Evolutionary conservation across 2,797 vertebrate species (phyloP), one percentile per base, ranked within the genome.

Genomic region (Urocyon cinereoargenteus): DNA sequence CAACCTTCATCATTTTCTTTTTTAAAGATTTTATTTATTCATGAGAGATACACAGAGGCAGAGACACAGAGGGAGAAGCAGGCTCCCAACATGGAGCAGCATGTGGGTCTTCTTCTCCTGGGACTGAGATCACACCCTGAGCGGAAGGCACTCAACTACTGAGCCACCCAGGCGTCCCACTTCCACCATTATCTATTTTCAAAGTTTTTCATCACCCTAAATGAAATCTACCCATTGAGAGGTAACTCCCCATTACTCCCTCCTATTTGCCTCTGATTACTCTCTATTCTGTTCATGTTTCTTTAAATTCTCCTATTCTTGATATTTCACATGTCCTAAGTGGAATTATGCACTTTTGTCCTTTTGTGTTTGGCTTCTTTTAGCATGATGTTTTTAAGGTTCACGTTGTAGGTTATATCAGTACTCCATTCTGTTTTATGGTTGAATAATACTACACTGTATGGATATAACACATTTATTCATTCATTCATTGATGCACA

Each of bases 161-260:
- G 40, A 45, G 40, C 40, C 40, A 45, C 40, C 40, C 40, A 45
- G 40, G 40, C 40, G 1, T 45, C 40, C 40, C 40, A 45, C 40
- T 62, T 62, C 61, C 40, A 62, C 36, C 36, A 68, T 87, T 55
- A 68, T 40, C 24, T 94, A 77, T 92, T 86, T 97, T 19, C 53
- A 91, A 79, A 77, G 70, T 19, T 91, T 88, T 90, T 91, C 34
- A 78, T 92, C 81, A 82, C n/a, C 24, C 28, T 73, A 95, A 66
- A 90, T 9, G 78, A 26, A 64, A 87, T 73, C 49, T n/a, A 57
- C 22, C 3, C 51, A 81, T 51, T 79, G 75, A 90, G 61, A 16
- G 59, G 1, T 81, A 91, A 83, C 4, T 75, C 16, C 31, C 24
- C 7, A 36, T 77, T 93, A 86, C n/a, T 36, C 14, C 3, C 28